A percentile compares a stretch with the other conserved stretches of the same genome.
Evolutionary conservation across 2,888 invertebrate species (phyloP).

Genomic region (Drosophila lutescens): DNA sequence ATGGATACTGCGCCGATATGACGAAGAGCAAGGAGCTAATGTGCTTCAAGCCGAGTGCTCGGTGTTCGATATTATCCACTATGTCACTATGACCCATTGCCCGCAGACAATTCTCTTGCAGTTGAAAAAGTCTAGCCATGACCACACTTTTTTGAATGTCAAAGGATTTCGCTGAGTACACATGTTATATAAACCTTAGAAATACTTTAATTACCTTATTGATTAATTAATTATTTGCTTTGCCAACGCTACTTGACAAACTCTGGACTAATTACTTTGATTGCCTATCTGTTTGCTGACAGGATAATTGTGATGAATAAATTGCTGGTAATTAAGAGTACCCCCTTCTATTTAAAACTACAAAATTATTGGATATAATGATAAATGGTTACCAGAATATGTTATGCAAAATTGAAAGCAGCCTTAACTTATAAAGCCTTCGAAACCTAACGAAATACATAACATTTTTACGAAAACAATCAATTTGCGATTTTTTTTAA

Average conservation of each 20-base stretch:
- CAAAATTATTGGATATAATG: background rate
- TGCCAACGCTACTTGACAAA: slow-evolving; percentile 27
- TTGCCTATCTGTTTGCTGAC: slow-evolving; percentile 53
- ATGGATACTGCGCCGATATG: slow-evolving; percentile 80
- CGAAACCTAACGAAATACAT: no score
- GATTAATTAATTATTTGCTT: slow-evolving; percentile 44
- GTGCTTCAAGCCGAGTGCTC: slow-evolving; percentile 36
- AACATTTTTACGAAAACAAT: no score
- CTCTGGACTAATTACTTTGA: slow-evolving; percentile 59
- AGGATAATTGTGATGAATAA: slow-evolving; percentile 52
- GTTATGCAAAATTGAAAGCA: no score
- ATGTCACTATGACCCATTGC: slow-evolving; percentile 69
- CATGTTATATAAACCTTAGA: slow-evolving; percentile 19
- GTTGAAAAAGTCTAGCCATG: slow-evolving; percentile 68
- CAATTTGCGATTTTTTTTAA: no score
- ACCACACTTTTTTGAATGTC: background rate
- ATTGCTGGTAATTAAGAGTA: slow-evolving; percentile 7
- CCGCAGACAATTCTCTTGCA: slow-evolving; percentile 72
- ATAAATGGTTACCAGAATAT: no score
- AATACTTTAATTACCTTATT: slow-evolving; percentile 35
- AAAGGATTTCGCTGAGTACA: background rate
- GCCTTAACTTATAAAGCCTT: no score
- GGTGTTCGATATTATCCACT: slow-evolving; percentile 16
- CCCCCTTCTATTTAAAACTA: background rate
- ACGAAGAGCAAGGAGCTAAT: slow-evolving; percentile 63